phyloP scores from a whole-genome alignment of 2,888 invertebrate species.

The Arctia plantaginis region DNA sequence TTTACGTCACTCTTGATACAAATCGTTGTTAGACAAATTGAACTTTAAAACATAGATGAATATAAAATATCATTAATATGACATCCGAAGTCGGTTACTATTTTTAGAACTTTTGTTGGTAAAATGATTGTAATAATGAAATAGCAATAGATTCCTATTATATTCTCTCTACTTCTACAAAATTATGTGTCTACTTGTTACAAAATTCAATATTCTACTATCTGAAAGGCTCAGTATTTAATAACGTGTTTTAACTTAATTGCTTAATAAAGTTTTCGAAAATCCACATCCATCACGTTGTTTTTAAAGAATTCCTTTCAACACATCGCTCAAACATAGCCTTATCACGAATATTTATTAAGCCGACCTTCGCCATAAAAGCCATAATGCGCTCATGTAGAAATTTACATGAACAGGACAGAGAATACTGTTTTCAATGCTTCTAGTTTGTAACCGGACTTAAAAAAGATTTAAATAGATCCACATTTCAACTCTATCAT shows the following conservation, averaged over 20 bases:
- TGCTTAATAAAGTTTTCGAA: conserved; percentile 8
- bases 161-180: too few species aligned
- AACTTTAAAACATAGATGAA: too few species aligned
- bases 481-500: too few species aligned
- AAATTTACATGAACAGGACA: conserved; percentile 57
- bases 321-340: conserved; percentile 52
- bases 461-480: too few species aligned
- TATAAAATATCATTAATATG: too few species aligned
- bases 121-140: background rate
- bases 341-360: conserved; percentile 55
- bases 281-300: conserved; percentile 21
- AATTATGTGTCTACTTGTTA: background rate
- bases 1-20: too few species aligned
- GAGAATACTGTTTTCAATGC: conserved; percentile 49
- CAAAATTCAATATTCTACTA: background rate
- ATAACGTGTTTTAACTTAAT: conserved; percentile 1
- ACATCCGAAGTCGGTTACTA: too few species aligned
- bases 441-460: background rate
- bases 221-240: background rate
- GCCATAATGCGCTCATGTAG: conserved; percentile 53
- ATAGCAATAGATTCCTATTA: background rate
- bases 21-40: too few species aligned
- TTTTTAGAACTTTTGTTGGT: too few species aligned
- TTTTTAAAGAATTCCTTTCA: conserved; percentile 50
- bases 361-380: conserved; percentile 51